Evolutionary conservation across 2,888 invertebrate species (phyloP).

Genomic region (Synergus itoensis): DNA sequence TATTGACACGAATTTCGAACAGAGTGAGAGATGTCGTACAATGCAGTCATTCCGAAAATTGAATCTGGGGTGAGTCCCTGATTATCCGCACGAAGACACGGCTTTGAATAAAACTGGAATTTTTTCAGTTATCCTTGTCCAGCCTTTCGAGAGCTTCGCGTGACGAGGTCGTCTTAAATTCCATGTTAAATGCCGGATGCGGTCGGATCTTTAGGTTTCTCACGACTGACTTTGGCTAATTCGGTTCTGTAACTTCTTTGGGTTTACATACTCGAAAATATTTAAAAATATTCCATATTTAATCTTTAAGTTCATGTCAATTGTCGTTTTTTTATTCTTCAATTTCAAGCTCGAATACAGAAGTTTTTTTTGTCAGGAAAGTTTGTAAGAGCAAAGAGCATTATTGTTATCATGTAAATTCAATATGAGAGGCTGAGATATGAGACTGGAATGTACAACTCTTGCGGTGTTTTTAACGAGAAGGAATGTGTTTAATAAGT

Average conservation of each 20-base stretch:
- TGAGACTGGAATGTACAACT: conserved; percentile 17
- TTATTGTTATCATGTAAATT: conserved; percentile 10
- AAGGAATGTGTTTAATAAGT: conserved; percentile 10
- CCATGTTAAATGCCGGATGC: conserved; percentile 56
- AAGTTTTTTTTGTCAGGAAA: not conserved
- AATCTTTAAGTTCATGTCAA: not conserved
- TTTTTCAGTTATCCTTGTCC: conserved; percentile 35
- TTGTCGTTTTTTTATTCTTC: not conserved
- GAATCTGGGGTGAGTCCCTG: conserved; percentile 20
- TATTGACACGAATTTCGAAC: conserved; percentile 8
- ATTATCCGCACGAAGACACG: conserved; percentile 56
- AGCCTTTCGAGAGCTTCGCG: conserved; percentile 44
- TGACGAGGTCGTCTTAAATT: conserved; percentile 52
- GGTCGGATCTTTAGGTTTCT: conserved; percentile 51
- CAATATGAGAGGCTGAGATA: not conserved
- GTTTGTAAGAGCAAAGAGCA: not conserved
- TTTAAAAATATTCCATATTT: not conserved
- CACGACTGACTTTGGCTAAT: conserved; percentile 46
- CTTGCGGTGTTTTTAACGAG: conserved; percentile 21
- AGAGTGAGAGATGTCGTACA: conserved; percentile 2
- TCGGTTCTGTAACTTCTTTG: conserved; percentile 4
- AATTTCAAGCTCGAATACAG: not conserved
- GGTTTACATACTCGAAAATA: not conserved
- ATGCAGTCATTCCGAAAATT: conserved; percentile 36
- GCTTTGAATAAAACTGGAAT: conserved; percentile 41